Percentiles rank a stretch among this genome's conserved stretches.
Conservation (phyloP, 2,888 invertebrate genomes). For the Nasonia oneida region DNA sequence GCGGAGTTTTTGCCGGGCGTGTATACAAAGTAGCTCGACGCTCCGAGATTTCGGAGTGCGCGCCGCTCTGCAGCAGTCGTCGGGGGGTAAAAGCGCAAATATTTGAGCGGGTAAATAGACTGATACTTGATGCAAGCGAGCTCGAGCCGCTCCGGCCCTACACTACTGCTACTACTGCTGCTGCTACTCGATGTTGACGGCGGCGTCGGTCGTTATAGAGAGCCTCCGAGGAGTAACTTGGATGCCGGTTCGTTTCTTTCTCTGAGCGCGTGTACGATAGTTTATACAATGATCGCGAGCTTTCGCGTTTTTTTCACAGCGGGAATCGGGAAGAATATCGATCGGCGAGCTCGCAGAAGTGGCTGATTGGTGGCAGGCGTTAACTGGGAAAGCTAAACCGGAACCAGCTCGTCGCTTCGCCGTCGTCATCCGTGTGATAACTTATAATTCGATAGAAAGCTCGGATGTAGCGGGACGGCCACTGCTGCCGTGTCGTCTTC, state of each 20-base stretch:
- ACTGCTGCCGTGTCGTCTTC: conserved; percentile 10
- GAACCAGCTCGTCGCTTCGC: conserved; percentile 65
- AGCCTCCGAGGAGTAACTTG: not conserved
- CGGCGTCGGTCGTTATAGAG: not conserved
- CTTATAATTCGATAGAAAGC: conserved; percentile 75
- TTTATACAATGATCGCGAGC: not conserved
- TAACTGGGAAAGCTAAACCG: conserved; percentile 72
- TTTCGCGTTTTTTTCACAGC: not conserved
- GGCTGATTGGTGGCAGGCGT: conserved; percentile 72
- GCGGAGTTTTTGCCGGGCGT: conserved; percentile 77
- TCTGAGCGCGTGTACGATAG: not conserved
- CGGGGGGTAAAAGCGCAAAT: conserved; percentile 79
- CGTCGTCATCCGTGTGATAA: conserved; percentile 75
- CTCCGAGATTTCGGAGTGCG: conserved; percentile 71
- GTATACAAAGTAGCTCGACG: conserved; percentile 77
- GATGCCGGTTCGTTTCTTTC: conserved; percentile 2
- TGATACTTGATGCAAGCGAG: conserved; percentile 77
- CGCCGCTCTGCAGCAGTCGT: conserved; percentile 68
- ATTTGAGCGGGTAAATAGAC: conserved; percentile 79
- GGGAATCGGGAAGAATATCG: not conserved
- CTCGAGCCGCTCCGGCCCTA: conserved; percentile 42
- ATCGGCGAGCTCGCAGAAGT: conserved; percentile 23
- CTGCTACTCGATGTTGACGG: not conserved
- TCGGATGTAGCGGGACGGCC: conserved; percentile 63
- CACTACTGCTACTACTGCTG: not conserved